A percentile compares a stretch with the other conserved stretches of the same genome.
These are phyloP conservation scores for Drosophila baimaii DNA, from an alignment of 1,140 invertebrate species.

Conservation along the genomic window DNA sequence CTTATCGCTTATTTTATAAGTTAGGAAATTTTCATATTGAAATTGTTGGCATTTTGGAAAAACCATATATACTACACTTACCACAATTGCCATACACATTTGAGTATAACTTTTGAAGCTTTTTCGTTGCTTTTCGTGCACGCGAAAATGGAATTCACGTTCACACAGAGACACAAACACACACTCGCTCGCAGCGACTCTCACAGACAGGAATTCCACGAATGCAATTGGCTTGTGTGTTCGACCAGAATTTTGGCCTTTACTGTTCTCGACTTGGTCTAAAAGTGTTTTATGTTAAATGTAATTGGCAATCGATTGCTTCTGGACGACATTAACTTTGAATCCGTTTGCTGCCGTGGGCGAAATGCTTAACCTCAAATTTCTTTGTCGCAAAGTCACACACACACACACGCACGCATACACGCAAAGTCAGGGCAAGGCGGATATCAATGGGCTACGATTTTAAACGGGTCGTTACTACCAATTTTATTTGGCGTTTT, in stretches of 20 bases:
- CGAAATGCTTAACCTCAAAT: conserved; percentile 69
- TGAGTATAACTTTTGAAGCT: conserved; percentile 76
- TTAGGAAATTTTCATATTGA: conserved; percentile 1
- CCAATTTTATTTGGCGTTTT: conserved; percentile 5
- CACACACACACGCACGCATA: conserved; percentile 17
- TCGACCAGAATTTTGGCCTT: neutral
- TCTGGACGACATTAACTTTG: conserved; percentile 56
- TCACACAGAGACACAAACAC: conserved; percentile 48
- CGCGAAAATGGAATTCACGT: conserved; percentile 66
- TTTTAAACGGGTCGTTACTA: neutral
- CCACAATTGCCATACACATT: conserved; percentile 82
- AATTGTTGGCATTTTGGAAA: neutral
- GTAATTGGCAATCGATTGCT: conserved; percentile 32
- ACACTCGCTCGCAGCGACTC: conserved; percentile 29
- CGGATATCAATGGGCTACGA: conserved; percentile 9
- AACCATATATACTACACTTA: conserved; percentile 56
- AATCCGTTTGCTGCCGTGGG: conserved; percentile 54
- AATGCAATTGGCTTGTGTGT: conserved; percentile 52
- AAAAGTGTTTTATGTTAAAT: conserved; percentile 60
- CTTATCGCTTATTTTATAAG: conserved; percentile 1
- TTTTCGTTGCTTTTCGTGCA: conserved; percentile 70
- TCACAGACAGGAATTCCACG: conserved; percentile 41
- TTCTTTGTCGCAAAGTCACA: conserved; percentile 39
- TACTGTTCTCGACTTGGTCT: conserved; percentile 9
- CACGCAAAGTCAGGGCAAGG: conserved; percentile 8